These are phyloP conservation scores for Bombus haemorrhoidalis DNA, from an alignment of 1,140 invertebrate species.

Conservation along the genomic window DNA sequence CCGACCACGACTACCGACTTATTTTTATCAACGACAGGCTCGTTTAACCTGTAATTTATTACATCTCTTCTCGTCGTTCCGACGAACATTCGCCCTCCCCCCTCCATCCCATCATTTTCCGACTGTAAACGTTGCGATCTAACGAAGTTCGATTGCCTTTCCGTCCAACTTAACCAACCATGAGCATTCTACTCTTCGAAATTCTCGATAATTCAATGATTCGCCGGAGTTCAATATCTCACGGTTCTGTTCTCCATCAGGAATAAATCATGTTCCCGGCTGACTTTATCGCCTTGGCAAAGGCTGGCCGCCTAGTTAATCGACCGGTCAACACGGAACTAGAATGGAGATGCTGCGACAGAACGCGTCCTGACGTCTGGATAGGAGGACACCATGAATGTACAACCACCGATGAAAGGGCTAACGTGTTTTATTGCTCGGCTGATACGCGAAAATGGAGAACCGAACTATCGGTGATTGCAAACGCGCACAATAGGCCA, in stretches of 20 bases:
- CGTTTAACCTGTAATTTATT: constrained; percentile 17
- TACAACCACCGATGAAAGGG: constrained; percentile 45
- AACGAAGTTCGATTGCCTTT: too few relatives aligned
- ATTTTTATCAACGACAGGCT: not conserved
- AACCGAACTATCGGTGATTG: constrained; percentile 14
- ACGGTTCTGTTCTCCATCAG: constrained; percentile 7
- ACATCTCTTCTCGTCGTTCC: not conserved
- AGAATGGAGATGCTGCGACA: constrained; percentile 40
- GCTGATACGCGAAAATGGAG: constrained; percentile 57
- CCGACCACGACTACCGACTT: not conserved
- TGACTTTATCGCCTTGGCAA: constrained; percentile 47
- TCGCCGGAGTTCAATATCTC: constrained; percentile 11
- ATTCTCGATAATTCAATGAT: constrained; percentile 45
- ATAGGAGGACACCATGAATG: constrained; percentile 39
- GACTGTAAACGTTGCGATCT: too few relatives aligned
- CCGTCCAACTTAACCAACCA: not conserved
- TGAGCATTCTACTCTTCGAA: not conserved
- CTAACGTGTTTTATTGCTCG: constrained; percentile 71
- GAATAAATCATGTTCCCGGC: constrained; percentile 40
- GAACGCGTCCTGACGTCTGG: constrained; percentile 27
- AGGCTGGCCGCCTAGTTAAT: constrained; percentile 30
- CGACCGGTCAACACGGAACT: constrained; percentile 36
- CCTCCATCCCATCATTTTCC: too few relatives aligned
- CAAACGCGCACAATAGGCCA: constrained; percentile 49
- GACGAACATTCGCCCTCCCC: not conserved